Base-by-base conservation (phyloP, 2,888 invertebrate species). In the Andrena marginata region DNA sequence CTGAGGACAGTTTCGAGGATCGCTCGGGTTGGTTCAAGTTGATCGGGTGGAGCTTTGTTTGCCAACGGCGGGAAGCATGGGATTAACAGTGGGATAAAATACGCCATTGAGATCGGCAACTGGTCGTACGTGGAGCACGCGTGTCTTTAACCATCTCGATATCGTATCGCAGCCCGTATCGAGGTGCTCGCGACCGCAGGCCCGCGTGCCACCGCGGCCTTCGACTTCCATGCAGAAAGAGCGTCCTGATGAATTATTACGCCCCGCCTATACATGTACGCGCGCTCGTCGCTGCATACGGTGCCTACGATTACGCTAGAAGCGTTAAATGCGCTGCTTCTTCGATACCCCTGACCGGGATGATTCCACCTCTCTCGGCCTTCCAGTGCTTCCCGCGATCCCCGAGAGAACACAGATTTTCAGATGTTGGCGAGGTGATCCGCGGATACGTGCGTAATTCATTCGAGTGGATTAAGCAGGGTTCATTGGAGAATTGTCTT, bases 201-300 rank as follows among this genome's bases (percentile, higher is more conserved):
- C 85, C 78, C 87, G 83, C 87, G 88, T 87, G 85, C 81, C 84
- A 82, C 77, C 51, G 83, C 84, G 89, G 86, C 90, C 90, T 90
- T 90, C 90, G 84, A 87, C 86, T 90, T 86, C 86, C 88, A 85
- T 74, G 81, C 77, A 79, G 83, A 87, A 85, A 85, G 73, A 84
- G 70, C 85, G 73, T 86, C 84, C 76, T 59, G 77, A 82, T 86
- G 85, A 88, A 83, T 88, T 88, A 88, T 86, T 86, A 76, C 76
- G 63, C 70, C 51, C 69, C 69, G 70, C 76, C 76, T 76, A 65
- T 64, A 68, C 54, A 35, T 74, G 23, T 51, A 60, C 33, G 63
- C 78, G 35, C 64, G 64, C n/a, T 51, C 51, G 23, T 54, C 33
- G 42, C 8, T 7, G 49, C 48, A 48, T 67, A 62, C 69, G 65